Percentiles rank a stretch among this genome's conserved stretches.
Conservation (phyloP, 2,888 invertebrate genomes). For the Athrips mouffetella region DNA sequence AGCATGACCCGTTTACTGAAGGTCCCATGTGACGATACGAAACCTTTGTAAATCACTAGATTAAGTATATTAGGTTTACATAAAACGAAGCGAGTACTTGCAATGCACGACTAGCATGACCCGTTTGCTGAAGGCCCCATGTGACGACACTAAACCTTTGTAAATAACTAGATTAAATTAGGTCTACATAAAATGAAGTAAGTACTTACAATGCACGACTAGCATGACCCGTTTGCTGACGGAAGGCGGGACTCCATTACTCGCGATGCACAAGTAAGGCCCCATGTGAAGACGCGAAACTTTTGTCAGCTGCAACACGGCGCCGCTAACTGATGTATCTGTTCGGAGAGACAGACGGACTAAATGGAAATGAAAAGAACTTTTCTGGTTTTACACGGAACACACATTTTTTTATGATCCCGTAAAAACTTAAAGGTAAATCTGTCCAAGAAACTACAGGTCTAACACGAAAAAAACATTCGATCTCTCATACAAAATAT, state of each 20-base stretch:
- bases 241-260: conserved; percentile 89
- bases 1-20: too few species aligned
- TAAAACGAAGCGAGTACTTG: too few species aligned
- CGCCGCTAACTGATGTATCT: conserved; percentile 82
- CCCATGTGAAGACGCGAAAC: conserved; percentile 88
- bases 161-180: too few species aligned
- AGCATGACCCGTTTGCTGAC: conserved; percentile 89
- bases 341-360: conserved; percentile 19
- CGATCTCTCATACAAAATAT: too few species aligned
- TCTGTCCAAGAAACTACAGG: too few species aligned
- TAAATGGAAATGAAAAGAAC: neutral
- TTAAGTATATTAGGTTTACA: too few species aligned
- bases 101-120: too few species aligned
- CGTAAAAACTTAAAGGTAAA: too few species aligned
- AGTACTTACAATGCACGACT: conserved; percentile 87
- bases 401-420: neutral
- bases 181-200: too few species aligned
- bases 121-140: too few species aligned
- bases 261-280: conserved; percentile 86
- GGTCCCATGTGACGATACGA: conserved; percentile 85
- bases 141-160: conserved; percentile 83
- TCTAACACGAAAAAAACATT: too few species aligned
- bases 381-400: neutral
- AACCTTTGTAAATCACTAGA: too few species aligned
- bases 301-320: conserved; percentile 80